These are phyloP conservation scores for Notodonta ziczac DNA, from an alignment of 2,888 invertebrate species.

Conservation along the genomic window DNA sequence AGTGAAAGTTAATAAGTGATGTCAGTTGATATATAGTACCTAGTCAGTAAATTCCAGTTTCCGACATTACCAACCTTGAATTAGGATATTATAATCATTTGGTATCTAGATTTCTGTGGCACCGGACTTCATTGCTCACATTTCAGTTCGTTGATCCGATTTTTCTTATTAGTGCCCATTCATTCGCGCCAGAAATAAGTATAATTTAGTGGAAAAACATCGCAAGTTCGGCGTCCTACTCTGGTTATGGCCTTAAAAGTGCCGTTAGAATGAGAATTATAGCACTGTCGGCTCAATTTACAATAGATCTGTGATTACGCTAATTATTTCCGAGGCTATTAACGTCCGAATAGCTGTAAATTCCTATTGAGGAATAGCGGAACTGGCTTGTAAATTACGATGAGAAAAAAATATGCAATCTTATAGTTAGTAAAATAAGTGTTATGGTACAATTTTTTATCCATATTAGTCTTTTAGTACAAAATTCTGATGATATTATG, in stretches of 20 bases:
- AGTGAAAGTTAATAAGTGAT: background rate
- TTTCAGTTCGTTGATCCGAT: constrained; percentile 3
- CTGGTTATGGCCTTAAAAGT: background rate
- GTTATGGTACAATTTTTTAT: too few relatives aligned
- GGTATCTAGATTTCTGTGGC: constrained; percentile 1
- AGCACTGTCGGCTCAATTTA: background rate
- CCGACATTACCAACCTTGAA: background rate
- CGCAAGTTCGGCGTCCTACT: background rate
- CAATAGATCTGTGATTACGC: constrained; percentile 1
- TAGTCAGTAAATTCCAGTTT: background rate
- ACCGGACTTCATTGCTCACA: constrained; percentile 4
- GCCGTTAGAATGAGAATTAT: constrained; percentile 3
- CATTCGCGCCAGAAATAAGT: constrained; percentile 1
- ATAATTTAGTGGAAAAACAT: background rate
- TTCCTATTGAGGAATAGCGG: background rate
- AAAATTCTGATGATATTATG: too few relatives aligned
- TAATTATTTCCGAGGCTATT: constrained; percentile 2
- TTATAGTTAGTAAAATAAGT: too few relatives aligned
- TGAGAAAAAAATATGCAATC: too few relatives aligned
- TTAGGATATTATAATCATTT: background rate
- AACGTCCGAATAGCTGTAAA: background rate
- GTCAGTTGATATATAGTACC: background rate
- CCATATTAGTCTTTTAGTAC: too few relatives aligned
- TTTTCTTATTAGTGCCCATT: constrained; percentile 5
- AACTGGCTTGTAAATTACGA: background rate